A percentile compares a stretch with the other conserved stretches of the same genome.
These are phyloP conservation scores for Sander lucioperca DNA, from an alignment of 2,113 vertebrate species.

Conservation along the genomic window DNA sequence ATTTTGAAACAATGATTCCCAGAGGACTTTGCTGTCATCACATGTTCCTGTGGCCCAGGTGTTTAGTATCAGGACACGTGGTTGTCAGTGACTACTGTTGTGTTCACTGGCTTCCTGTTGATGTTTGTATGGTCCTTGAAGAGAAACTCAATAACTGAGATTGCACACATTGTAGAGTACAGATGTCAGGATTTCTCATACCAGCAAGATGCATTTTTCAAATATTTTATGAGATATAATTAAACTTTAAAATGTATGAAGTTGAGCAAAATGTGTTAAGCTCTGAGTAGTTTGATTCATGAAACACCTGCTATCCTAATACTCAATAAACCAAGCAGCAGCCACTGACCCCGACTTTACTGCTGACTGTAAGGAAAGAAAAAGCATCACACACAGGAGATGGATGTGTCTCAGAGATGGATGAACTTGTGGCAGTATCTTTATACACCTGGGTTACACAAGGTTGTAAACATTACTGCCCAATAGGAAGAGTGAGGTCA, in stretches of 20 bases:
- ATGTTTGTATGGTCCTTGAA: background rate
- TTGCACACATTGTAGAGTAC: background rate
- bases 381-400: background rate
- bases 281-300: background rate
- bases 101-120: background rate
- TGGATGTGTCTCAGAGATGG: constrained; percentile 23
- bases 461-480: constrained; percentile 6
- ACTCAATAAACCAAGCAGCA: constrained; percentile 1
- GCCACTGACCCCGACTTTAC: constrained; percentile 20
- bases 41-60: background rate
- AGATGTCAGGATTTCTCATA: background rate
- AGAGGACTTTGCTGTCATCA: background rate
- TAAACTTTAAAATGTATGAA: constrained; percentile 7
- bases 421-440: constrained; percentile 13
- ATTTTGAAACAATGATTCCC: background rate
- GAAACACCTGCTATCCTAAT: background rate
- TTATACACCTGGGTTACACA: constrained; percentile 6
- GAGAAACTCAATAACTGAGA: background rate
- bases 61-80: background rate
- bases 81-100: background rate
- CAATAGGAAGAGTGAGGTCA: constrained; percentile 12
- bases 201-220: background rate
- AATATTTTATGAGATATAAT: background rate
- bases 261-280: background rate
- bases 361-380: background rate